Percentiles rank a stretch among this genome's conserved stretches.
Evolutionary conservation across 2,888 invertebrate species (phyloP).

Genomic region (Romanomermis culicivorax): DNA sequence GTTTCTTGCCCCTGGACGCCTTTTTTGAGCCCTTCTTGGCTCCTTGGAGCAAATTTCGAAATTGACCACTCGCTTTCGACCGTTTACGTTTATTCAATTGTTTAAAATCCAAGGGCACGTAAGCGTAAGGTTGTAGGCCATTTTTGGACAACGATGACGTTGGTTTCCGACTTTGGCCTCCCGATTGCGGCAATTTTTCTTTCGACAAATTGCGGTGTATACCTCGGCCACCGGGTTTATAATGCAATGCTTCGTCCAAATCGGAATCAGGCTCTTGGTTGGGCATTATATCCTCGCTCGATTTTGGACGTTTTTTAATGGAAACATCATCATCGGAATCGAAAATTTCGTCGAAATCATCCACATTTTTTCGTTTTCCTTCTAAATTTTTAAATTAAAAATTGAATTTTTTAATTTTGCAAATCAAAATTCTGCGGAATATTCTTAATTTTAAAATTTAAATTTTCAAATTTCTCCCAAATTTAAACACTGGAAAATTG

Average conservation of each 20-base stretch:
- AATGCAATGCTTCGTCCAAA: not conserved
- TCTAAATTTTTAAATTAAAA: too few species aligned
- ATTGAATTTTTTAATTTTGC: too few species aligned
- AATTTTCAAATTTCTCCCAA: too few species aligned
- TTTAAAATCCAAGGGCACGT: constrained; percentile 23
- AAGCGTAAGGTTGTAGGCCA: constrained; percentile 44
- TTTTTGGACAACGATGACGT: too few species aligned
- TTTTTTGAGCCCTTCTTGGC: constrained; percentile 46
- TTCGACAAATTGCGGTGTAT: constrained; percentile 3
- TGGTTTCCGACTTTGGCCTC: not conserved
- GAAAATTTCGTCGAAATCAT: too few species aligned
- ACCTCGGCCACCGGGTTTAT: not conserved
- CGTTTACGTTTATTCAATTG: constrained; percentile 21
- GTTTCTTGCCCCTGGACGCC: constrained; percentile 27
- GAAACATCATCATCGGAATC: too few species aligned
- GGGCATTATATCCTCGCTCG: constrained; percentile 1
- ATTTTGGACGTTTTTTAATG: too few species aligned
- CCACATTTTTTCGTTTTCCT: too few species aligned
- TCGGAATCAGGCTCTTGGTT: constrained; percentile 9
- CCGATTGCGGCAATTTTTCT: too few species aligned
- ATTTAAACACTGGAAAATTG: too few species aligned
- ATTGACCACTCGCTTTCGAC: constrained; percentile 35
- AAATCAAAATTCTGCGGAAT: too few species aligned
- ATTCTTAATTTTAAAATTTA: too few species aligned
- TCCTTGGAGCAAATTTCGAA: constrained; percentile 52